These are phyloP conservation scores for Patella depressa DNA, from an alignment of 2,888 invertebrate species.

Conservation along the genomic window DNA sequence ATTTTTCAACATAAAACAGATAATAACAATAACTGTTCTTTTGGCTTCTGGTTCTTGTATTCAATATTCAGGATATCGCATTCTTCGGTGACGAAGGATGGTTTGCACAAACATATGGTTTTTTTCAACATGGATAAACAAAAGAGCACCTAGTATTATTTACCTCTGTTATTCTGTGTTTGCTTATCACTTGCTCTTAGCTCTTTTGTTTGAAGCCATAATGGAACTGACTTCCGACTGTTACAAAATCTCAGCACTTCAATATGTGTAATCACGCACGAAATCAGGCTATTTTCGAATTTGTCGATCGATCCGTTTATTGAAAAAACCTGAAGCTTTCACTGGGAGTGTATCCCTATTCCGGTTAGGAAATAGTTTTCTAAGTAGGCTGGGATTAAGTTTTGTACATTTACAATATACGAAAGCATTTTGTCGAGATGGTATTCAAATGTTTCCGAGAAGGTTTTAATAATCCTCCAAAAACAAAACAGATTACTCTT, in stretches of 20 bases:
- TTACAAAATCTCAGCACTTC: conserved; percentile 13
- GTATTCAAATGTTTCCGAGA: neutral
- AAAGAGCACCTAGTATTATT: neutral
- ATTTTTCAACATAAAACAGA: too few species aligned
- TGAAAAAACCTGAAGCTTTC: conserved; percentile 5
- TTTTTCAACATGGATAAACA: too few species aligned
- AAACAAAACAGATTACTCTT: too few species aligned
- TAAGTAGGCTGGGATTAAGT: conserved; percentile 2
- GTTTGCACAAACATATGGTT: too few species aligned
- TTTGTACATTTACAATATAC: conserved; percentile 5
- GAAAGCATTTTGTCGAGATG: conserved; percentile 7
- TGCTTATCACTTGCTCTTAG: conserved; percentile 19
- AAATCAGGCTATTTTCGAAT: neutral
- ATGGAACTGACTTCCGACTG: conserved; percentile 25
- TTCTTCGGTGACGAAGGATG: too few species aligned
- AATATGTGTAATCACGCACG: conserved; percentile 9
- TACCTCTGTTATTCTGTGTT: conserved; percentile 13
- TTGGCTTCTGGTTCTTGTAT: too few species aligned
- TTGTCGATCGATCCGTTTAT: neutral
- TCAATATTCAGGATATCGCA: too few species aligned
- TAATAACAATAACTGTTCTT: too few species aligned
- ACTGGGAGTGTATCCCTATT: conserved; percentile 9
- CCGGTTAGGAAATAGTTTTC: conserved; percentile 11
- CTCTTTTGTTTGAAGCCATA: conserved; percentile 23
- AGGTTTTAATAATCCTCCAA: too few species aligned